Conservation (phyloP, 2,797 vertebrate species). For the Oryzias dopingdopingensis region DNA sequence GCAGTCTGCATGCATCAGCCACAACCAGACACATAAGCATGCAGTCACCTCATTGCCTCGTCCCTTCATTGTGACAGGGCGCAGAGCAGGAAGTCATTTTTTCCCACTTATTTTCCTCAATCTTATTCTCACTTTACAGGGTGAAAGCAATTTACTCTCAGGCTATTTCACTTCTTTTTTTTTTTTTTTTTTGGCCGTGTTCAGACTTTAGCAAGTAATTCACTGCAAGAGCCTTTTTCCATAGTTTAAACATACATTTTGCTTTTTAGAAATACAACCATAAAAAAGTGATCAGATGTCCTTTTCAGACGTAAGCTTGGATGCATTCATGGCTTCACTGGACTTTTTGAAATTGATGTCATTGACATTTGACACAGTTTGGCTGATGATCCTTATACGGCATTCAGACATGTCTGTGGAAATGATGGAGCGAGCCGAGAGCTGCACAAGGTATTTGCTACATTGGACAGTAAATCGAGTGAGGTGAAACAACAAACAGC, state of each 20-base stretch:
- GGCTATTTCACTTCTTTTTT: no score
- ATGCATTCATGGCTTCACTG: neutral
- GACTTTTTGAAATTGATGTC: no score
- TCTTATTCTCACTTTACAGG: neutral
- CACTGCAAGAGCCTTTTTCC: no score
- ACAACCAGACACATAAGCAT: constrained; percentile 63
- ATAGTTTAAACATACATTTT: no score
- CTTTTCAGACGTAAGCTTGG: neutral
- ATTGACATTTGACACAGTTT: no score
- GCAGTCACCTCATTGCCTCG: constrained; percentile 54
- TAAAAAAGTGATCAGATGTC: neutral
- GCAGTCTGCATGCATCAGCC: constrained; percentile 44
- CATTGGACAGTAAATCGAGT: neutral
- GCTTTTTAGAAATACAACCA: no score
- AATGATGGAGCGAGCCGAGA: neutral
- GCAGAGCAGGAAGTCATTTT: constrained; percentile 66
- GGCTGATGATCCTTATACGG: neutral
- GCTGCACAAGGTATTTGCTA: neutral
- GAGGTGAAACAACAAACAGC: neutral
- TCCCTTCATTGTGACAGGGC: constrained; percentile 56
- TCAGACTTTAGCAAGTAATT: no score
- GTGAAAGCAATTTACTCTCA: no score
- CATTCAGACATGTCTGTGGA: neutral
- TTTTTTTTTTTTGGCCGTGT: no score
- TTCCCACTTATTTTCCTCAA: constrained; percentile 1